Percentiles rank a stretch among this genome's conserved stretches.
These are phyloP conservation scores for Equus quagga DNA, from an alignment of 2,113 vertebrate species.

Conservation along the genomic window DNA sequence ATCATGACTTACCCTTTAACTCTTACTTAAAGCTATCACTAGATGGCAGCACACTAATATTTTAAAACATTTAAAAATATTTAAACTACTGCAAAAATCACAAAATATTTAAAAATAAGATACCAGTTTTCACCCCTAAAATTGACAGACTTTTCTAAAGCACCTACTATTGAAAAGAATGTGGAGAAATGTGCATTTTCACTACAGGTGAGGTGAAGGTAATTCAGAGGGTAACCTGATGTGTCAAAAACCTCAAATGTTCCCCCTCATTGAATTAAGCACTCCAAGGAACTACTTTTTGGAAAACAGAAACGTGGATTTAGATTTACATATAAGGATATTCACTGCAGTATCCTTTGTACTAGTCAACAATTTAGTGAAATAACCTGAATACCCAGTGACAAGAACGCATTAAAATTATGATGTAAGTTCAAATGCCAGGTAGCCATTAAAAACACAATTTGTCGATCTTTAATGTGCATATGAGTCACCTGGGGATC, in stretches of 20 bases:
- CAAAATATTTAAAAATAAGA: not conserved
- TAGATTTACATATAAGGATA: not conserved
- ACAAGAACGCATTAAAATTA: not conserved
- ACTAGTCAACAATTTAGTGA: not conserved
- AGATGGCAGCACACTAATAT: conserved; percentile 2
- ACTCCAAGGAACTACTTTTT: not conserved
- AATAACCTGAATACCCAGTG: not conserved
- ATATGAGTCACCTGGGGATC: not conserved
- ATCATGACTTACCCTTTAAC: not conserved
- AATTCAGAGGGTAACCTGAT: not conserved
- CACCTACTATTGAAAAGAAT: not conserved
- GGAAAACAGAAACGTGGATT: not conserved
- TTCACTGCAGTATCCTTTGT: not conserved
- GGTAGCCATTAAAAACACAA: not conserved
- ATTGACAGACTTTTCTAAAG: not conserved
- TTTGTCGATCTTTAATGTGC: not conserved
- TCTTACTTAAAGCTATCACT: conserved; percentile 8
- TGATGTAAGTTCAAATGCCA: not conserved
- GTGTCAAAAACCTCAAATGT: not conserved
- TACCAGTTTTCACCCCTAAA: not conserved
- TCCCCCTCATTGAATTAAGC: not conserved
- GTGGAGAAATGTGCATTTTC: not conserved
- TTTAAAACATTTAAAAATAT: not conserved
- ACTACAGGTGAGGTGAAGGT: not conserved
- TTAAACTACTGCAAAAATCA: not conserved